These are phyloP conservation scores for Campylomormyrus numenius DNA, from an alignment of 2,113 vertebrate species.

Conservation along the genomic window DNA sequence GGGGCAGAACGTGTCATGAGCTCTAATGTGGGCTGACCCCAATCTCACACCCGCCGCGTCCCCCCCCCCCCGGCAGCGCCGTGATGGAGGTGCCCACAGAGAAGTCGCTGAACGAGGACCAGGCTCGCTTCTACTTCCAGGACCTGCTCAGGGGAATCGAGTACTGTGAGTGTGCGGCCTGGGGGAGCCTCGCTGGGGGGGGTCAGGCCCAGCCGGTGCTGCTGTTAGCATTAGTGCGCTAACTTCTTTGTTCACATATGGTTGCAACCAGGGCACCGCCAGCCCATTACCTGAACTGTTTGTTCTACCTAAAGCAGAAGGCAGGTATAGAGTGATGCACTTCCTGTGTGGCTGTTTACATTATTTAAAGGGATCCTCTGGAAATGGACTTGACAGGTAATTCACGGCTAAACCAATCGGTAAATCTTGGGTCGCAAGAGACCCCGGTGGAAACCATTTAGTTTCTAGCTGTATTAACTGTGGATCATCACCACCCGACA, in stretches of 20 bases:
- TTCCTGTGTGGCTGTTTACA: background rate
- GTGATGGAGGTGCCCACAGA: conserved; percentile 95
- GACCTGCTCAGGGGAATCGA: conserved; percentile 96
- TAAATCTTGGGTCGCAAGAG: background rate
- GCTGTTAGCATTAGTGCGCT: background rate
- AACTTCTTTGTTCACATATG: background rate
- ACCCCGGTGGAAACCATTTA: background rate
- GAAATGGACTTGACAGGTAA: background rate
- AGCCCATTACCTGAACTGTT: background rate
- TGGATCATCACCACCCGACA: background rate
- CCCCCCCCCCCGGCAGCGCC: conserved; percentile 54
- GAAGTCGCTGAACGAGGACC: conserved; percentile 85
- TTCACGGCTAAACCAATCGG: background rate
- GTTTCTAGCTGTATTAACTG: background rate
- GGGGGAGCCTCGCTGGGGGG: background rate
- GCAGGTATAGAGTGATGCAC: background rate
- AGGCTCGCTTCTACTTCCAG: conserved; percentile 93
- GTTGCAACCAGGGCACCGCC: background rate
- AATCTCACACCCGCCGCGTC: accelerated
- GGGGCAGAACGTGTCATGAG: background rate
- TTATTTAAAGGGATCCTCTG: background rate
- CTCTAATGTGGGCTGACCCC: background rate
- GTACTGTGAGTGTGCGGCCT: conserved; percentile 71
- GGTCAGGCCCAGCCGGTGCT: background rate
- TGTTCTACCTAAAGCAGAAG: background rate